phyloP scores from a whole-genome alignment of 2,797 vertebrate species.

The Acanthiza pusilla region DNA sequence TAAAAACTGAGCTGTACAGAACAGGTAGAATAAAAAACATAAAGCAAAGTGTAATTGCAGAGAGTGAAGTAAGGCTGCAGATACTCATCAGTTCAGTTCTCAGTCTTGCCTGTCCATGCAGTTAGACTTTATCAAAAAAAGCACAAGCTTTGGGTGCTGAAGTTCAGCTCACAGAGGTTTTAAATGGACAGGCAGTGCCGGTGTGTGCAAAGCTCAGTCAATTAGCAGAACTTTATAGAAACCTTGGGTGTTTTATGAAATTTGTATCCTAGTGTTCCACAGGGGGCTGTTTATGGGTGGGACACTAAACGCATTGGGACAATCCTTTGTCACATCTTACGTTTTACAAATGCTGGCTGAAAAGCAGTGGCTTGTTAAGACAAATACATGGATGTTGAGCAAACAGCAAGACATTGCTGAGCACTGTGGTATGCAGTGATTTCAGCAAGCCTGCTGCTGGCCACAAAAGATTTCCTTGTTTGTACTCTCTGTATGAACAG shows the following conservation, averaged over 20 bases:
- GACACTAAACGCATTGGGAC: background rate
- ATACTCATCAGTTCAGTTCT: background rate
- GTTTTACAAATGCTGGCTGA: background rate
- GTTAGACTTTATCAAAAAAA: background rate
- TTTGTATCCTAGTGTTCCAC: background rate
- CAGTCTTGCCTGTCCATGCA: background rate
- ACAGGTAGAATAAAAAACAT: background rate
- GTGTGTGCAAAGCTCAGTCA: background rate
- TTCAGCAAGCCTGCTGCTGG: background rate
- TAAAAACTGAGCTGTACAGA: background rate
- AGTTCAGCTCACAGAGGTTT: background rate
- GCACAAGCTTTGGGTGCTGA: background rate
- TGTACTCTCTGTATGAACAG: background rate
- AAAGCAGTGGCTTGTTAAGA: background rate
- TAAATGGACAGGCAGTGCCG: background rate
- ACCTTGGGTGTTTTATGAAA: background rate
- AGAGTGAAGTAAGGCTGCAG: background rate
- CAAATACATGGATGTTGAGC: background rate
- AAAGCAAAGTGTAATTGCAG: background rate
- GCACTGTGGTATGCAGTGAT: background rate
- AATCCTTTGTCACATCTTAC: background rate
- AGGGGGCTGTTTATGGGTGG: background rate
- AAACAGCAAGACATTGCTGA: background rate
- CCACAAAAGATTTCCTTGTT: background rate
- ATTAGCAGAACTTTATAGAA: background rate